Percentiles rank a stretch among this genome's conserved stretches.
Evolutionary conservation across 2,888 invertebrate genomes (phyloP).

Genomic region (Troides helena): DNA sequence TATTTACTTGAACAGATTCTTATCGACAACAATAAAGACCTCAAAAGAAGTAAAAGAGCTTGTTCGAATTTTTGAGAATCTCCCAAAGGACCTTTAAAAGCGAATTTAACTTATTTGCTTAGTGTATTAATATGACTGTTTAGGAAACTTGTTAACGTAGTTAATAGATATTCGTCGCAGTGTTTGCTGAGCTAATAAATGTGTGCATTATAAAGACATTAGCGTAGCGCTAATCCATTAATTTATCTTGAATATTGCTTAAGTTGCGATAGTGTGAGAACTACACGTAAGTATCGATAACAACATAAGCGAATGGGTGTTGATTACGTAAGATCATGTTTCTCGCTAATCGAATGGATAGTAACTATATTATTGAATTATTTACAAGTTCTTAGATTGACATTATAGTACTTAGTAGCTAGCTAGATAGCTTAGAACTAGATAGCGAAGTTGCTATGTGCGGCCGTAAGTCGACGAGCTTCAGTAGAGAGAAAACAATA

Average conservation of each 20-base stretch:
- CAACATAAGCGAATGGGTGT: no score
- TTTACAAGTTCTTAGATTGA: no score
- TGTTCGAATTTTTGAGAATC: neutral
- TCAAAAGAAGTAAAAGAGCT: no score
- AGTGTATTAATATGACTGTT: neutral
- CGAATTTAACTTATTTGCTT: neutral
- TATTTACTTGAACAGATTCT: no score
- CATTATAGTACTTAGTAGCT: no score
- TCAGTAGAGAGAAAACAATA: no score
- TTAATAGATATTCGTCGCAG: neutral
- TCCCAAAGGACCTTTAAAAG: neutral
- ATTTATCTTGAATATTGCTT: neutral
- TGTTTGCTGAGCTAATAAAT: neutral
- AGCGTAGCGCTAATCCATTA: neutral
- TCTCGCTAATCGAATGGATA: no score
- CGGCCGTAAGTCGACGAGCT: no score
- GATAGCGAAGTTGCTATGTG: no score
- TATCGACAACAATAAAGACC: no score
- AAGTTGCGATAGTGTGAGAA: neutral
- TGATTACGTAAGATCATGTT: neutral
- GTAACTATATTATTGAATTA: no score
- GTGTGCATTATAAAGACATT: neutral
- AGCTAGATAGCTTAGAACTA: no score
- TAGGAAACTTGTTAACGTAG: neutral
- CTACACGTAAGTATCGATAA: neutral